Evolutionary conservation across 2,888 invertebrate genomes (phyloP), one percentile per base, ranked within the genome.

Genomic region (Diaperis boleti): DNA sequence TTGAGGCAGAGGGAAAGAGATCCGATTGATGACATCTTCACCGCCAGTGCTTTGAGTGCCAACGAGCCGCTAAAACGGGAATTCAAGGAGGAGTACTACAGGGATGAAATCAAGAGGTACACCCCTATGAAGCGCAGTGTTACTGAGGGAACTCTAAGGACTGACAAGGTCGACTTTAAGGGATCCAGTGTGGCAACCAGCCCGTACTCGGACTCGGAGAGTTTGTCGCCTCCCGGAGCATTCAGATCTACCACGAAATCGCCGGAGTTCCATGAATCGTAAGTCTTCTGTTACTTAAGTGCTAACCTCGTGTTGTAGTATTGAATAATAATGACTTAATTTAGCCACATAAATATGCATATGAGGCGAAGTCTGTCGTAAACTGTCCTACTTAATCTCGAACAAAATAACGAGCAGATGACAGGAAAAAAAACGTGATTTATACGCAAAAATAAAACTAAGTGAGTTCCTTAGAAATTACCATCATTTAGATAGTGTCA

Each of bases 221-320:
- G 79, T 69, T 69, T 82, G 35, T 81, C 81, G 5, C 81, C 81
- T 6, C 80, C 82, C 2, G 78, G 80, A 22, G 79, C 77, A 17
- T 82, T 81, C 66, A 76, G 80, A 66, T 77, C 70, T 57, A 66
- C 74, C 20, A 77, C 79, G 8, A 78, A 80, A 55, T 82, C 82
- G 37, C 82, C 83, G 8, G 83, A 83, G 60, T 83, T 82, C 72
- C 82, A 82, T 69, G 84, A 84, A 74, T 80, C 81, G 83, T 84
- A 76, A 83, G 83, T 83, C 31, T 39, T 52, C 26, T 26, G n/a
- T n/a, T n/a, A n/a, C n/a, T n/a, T n/a, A n/a, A n/a, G n/a, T n/a
- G n/a, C n/a, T n/a, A n/a, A n/a, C n/a, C n/a, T n/a, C n/a, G n/a
- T n/a, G n/a, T n/a, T n/a, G n/a, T n/a, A n/a, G n/a, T n/a, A n/a